phyloP scores from a whole-genome alignment of 2,797 vertebrate genomes.

The Arrhamphus sclerolepis region DNA sequence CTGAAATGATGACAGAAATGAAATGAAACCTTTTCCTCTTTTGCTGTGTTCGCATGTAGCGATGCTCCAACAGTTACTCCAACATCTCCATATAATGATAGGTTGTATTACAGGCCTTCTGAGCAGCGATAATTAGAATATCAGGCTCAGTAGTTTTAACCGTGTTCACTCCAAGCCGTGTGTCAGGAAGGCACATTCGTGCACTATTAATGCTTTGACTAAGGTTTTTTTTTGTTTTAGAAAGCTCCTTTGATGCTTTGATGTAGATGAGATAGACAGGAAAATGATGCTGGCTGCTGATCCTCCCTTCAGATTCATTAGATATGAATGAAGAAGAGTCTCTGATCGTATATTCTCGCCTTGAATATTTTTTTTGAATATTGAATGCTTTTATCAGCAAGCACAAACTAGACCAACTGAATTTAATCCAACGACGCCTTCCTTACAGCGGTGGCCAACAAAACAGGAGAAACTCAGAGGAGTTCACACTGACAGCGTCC shows the following conservation, averaged over 20 bases:
- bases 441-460: background rate
- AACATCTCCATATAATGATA: slow-evolving; percentile 27
- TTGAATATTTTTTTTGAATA: slow-evolving; percentile 12
- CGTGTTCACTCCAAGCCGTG: slow-evolving; percentile 37
- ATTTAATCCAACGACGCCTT: too few relatives aligned
- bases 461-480: too few relatives aligned
- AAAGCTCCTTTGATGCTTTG: slow-evolving; percentile 21
- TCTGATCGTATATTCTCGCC: slow-evolving; percentile 8
- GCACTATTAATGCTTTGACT: slow-evolving; percentile 27
- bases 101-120: slow-evolving; percentile 32
- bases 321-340: slow-evolving; percentile 5
- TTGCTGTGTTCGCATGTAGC: slow-evolving; percentile 18
- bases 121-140: slow-evolving; percentile 57
- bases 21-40: slow-evolving; percentile 7
- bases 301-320: slow-evolving; percentile 22
- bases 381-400: slow-evolving; percentile 13
- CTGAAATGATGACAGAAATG: slow-evolving; percentile 22
- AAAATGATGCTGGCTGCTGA: slow-evolving; percentile 17
- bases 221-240: background rate
- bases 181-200: slow-evolving; percentile 13
- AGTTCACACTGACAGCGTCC: background rate
- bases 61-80: slow-evolving; percentile 6
- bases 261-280: slow-evolving; percentile 16
- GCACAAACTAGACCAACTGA: background rate
- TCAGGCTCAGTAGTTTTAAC: slow-evolving; percentile 44